A percentile compares a stretch with the other conserved stretches of the same genome.
phyloP scores from a whole-genome alignment of 2,113 vertebrate species.

The Vulpes lagopus region DNA sequence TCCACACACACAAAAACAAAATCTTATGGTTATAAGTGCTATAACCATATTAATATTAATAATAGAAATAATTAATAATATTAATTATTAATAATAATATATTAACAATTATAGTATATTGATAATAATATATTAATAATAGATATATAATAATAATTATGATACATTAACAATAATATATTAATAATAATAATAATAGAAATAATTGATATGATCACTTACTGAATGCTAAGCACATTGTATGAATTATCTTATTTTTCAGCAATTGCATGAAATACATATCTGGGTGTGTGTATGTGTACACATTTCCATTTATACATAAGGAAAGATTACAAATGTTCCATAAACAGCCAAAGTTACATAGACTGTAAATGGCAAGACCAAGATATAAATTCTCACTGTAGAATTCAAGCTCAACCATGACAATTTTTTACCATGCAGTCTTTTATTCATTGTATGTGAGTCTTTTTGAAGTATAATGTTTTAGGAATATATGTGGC shows the following conservation, averaged over 20 bases:
- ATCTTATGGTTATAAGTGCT: not conserved
- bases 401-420: not conserved
- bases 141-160: no score
- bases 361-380: not conserved
- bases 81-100: no score
- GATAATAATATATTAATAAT: no score
- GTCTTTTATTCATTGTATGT: not conserved
- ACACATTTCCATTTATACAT: not conserved
- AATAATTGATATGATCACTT: not conserved
- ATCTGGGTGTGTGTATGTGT: not conserved
- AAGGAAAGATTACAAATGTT: not conserved
- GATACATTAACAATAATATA: no score
- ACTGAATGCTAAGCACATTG: not conserved
- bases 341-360: not conserved
- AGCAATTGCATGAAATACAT: not conserved
- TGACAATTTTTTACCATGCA: not conserved
- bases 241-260: not conserved
- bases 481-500: not conserved
- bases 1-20: not conserved
- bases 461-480: not conserved
- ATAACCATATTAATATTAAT: not conserved
- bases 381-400: not conserved
- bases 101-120: no score
- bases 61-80: not conserved
- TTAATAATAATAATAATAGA: not conserved